These are phyloP conservation scores for Ectropis crepuscularia DNA, from an alignment of 2,888 invertebrate genomes.

Conservation along the genomic window DNA sequence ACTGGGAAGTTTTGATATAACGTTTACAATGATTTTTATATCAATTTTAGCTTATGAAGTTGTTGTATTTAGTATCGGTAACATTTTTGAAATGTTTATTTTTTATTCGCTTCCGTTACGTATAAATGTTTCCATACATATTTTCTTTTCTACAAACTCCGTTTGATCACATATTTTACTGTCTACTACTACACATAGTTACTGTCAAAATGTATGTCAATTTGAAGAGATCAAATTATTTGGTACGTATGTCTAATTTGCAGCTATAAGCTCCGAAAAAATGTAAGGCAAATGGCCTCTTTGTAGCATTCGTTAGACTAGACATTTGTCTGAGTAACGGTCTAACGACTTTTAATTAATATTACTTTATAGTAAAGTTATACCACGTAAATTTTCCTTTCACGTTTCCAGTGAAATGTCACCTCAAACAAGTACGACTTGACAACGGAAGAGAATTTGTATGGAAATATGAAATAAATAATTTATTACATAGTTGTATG, in stretches of 20 bases:
- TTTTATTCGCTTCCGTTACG: slow-evolving; percentile 12
- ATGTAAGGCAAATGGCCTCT: too few relatives aligned
- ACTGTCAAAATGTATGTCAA: too few relatives aligned
- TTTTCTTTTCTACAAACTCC: neutral
- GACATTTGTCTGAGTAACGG: too few relatives aligned
- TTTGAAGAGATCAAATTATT: too few relatives aligned
- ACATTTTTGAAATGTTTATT: slow-evolving; percentile 42
- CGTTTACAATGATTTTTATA: slow-evolving; percentile 65
- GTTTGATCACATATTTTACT: too few relatives aligned
- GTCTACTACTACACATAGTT: too few relatives aligned
- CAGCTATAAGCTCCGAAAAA: too few relatives aligned
- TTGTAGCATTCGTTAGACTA: too few relatives aligned
- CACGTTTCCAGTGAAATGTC: neutral
- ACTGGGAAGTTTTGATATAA: slow-evolving; percentile 54
- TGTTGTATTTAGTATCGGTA: slow-evolving; percentile 27
- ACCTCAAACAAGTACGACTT: neutral
- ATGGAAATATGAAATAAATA: slow-evolving; percentile 38
- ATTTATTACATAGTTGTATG: slow-evolving; percentile 38
- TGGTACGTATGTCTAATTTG: too few relatives aligned
- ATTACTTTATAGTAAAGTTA: too few relatives aligned
- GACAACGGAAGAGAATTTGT: slow-evolving; percentile 15
- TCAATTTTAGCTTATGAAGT: slow-evolving; percentile 48
- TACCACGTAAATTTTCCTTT: too few relatives aligned
- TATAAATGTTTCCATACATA: slow-evolving; percentile 23
- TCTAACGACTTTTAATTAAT: too few relatives aligned